Evolutionary conservation across 2,113 vertebrate species (phyloP).

Genomic region (Tretioscincus oriximinensis): DNA sequence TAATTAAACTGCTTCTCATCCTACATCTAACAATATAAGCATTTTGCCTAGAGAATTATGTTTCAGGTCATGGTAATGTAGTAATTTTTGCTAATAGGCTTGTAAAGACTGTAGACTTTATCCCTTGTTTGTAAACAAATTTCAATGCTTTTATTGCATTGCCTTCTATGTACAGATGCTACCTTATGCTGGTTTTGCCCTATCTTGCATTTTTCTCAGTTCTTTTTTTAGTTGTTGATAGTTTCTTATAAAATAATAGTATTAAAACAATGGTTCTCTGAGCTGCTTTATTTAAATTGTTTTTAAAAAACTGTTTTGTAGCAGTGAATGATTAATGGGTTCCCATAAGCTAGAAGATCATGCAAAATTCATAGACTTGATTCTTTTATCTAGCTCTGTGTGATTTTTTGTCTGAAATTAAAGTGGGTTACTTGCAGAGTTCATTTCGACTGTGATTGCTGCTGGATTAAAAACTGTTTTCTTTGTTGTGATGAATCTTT

Average conservation of each 20-base stretch:
- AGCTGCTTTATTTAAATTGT: not conserved
- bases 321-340: not conserved
- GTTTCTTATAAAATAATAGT: not conserved
- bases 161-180: not conserved
- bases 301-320: not conserved
- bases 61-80: not conserved
- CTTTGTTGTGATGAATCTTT: not conserved
- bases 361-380: not conserved
- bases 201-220: not conserved
- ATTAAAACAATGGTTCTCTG: not conserved
- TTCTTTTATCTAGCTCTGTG: not conserved
- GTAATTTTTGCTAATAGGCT: not conserved
- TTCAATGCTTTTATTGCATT: slow-evolving; percentile 7
- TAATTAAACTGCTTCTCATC: not conserved
- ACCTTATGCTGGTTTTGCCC: not conserved
- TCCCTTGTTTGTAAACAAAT: not conserved
- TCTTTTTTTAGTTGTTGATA: not conserved
- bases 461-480: not conserved
- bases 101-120: not conserved
- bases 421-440: not conserved
- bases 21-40: not conserved
- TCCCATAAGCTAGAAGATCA: slow-evolving; percentile 5
- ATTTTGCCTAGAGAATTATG: not conserved
- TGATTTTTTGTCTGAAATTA: not conserved
- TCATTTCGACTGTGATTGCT: not conserved